These are phyloP conservation scores for Scaptodrosophila lebanonensis DNA, from an alignment of 1,140 invertebrate species.

Conservation along the genomic window DNA sequence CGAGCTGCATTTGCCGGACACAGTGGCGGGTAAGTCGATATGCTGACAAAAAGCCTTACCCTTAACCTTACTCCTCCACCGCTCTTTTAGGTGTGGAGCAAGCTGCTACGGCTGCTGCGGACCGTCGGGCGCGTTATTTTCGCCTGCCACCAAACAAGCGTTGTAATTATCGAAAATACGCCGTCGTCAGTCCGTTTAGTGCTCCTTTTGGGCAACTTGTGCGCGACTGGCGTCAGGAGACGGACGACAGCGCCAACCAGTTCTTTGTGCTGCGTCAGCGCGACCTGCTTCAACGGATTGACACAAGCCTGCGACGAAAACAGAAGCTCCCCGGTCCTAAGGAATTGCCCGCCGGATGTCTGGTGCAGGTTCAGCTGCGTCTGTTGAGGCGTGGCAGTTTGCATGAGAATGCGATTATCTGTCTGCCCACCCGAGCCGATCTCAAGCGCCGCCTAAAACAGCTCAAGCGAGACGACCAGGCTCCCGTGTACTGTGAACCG, in stretches of 20 bases:
- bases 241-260: conserved; percentile 35
- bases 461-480: conserved; percentile 72
- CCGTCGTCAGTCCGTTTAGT: conserved; percentile 85
- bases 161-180: conserved; percentile 88
- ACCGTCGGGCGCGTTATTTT: conserved; percentile 82
- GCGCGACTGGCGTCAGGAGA: conserved; percentile 81
- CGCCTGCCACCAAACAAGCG: conserved; percentile 89
- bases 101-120: conserved; percentile 45
- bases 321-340: conserved; percentile 45
- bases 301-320: conserved; percentile 40
- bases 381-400: conserved; percentile 78
- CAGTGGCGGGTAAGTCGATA: conserved; percentile 78
- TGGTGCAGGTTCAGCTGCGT: conserved; percentile 79
- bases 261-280: conserved; percentile 81
- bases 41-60: background rate
- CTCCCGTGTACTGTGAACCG: conserved; percentile 79
- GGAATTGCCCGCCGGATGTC: conserved; percentile 63
- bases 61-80: background rate
- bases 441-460: conserved; percentile 72
- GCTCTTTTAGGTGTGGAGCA: conserved; percentile 26
- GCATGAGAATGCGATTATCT: conserved; percentile 81
- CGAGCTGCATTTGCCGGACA: conserved; percentile 84
- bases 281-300: conserved; percentile 68
- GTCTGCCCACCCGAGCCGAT: conserved; percentile 81
- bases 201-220: conserved; percentile 85